Evolutionary conservation across 2,797 vertebrate genomes (phyloP), one percentile per base, ranked within the genome.

Genomic region (Lophius americanus): DNA sequence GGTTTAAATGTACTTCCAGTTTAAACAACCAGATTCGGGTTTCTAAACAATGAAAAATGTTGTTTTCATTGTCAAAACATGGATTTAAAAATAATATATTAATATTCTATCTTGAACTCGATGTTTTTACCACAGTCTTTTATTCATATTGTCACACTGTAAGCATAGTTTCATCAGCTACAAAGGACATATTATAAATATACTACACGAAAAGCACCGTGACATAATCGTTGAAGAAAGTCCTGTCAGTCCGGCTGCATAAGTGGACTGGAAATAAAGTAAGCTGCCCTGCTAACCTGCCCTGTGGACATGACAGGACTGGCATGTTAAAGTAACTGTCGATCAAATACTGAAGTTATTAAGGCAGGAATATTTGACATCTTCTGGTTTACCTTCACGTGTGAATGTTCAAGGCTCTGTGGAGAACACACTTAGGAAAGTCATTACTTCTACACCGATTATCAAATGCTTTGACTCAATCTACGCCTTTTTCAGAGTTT

Each of bases 401-500:
- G 23, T 23, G 23, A 23, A 23, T 23, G 23, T 23, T 23, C 23
- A 23, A 23, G 23, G 23, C 23, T 23, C 23, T 23, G 23, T 23
- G 23, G 23, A 23, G 23, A 23, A 23, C 23, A 23, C 23, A 23
- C 23, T 23, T 23, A 23, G 23, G 23, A 2, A 23, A 23, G 23
- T 23, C 48, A 42, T 78, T 72, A 68, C 43, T 37, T 54, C 14
- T 60, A 56, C 55, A 57, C 37, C 23, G 50, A 63, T 8, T 60
- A 39, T 68, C 43, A 12, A 51, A 10, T 6, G 14, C 38, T 64
- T 72, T 78, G 52, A 73, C 23, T 70, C 75, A 1, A 73, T 70
- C 55, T 36, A 46, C 56, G 50, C 70, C 39, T 68, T 81, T 70
- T 55, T 47, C 7, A 50, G 60, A 68, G 33, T 64, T 50, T 67